Base-by-base conservation (phyloP, 2,113 vertebrate genomes). In the Pluvialis apricaria region DNA sequence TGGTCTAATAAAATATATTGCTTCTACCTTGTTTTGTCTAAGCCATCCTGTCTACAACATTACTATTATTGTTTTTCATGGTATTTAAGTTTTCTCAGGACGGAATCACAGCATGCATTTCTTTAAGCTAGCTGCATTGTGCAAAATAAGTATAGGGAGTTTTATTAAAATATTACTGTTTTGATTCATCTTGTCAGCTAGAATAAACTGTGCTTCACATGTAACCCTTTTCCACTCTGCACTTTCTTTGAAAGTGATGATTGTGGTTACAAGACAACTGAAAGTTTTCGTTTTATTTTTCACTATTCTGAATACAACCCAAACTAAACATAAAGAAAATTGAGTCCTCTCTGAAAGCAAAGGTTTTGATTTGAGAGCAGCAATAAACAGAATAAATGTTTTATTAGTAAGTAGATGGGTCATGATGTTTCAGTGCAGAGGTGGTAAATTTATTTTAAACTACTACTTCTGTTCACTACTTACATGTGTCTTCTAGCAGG, bases 131-230 rank as follows among this genome's bases (percentile, higher is more conserved):
- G 36, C 25, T 94, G 21, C 34, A 79, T 44, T 61, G 57, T 69
- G 25, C 24, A 87, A 92, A 90, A 36, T 49, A 96, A 89, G 10
- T 75, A 40, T 51, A 71, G 36, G 12, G 4, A 0, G 11, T 69
- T 92, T 75, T 89, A 93, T 92, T 82, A 87, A 87, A 91, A 85
- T 94, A 89, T 82, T 85, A 44, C 26, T 84, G 36, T 5, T 95
- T 82, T 79, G 52, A 90, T 80, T 91, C 24, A 44, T 82, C 87
- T 92, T 94, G 81, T 44, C 78, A 87, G 34, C 61, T 87, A 52
- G 25, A 65, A 72, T 94, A 72, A 91, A 71, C 36, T 69, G 18
- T 78, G 42, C 38, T 87, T 89, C 65, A 52, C 3, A 9, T 28
- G 12, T 61, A 76, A 72, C 24, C n/a, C 24, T 91, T 84, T 91